A percentile compares a stretch with the other conserved stretches of the same genome.
Evolutionary conservation across 2,888 invertebrate genomes (phyloP).

Genomic region (Argyresthia goedartella): DNA sequence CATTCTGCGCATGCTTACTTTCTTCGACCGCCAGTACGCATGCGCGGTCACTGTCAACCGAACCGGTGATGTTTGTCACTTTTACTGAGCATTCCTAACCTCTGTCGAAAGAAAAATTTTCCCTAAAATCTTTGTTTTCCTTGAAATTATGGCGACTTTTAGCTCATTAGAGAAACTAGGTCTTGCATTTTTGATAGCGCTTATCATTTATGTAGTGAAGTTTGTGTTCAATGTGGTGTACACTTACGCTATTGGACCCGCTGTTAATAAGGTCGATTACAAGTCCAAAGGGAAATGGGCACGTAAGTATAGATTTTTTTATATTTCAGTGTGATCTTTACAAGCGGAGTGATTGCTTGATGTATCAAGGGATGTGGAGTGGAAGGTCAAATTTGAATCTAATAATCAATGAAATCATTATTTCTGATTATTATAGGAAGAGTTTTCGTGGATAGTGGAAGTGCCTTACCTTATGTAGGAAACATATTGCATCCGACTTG

Average conservation of each 20-base stretch:
- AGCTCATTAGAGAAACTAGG: constrained; percentile 56
- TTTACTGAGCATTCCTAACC: constrained; percentile 32
- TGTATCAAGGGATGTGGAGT: too few species aligned
- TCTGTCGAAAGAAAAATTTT: constrained; percentile 15
- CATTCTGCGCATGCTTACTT: constrained; percentile 49
- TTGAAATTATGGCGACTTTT: constrained; percentile 18
- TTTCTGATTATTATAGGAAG: too few species aligned
- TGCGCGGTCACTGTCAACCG: constrained; percentile 50
- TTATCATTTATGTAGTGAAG: constrained; percentile 35
- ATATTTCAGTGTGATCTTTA: background rate
- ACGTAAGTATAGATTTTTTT: constrained; percentile 67
- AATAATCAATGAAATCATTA: too few species aligned
- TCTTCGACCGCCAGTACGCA: constrained; percentile 56
- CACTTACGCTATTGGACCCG: constrained; percentile 62
- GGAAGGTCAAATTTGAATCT: too few species aligned
- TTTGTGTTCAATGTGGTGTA: constrained; percentile 31
- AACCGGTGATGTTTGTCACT: constrained; percentile 26
- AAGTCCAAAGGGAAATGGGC: constrained; percentile 84
- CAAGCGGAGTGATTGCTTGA: too few species aligned
- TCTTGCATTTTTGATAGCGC: constrained; percentile 41
- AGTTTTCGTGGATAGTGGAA: too few species aligned
- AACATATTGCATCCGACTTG: too few species aligned
- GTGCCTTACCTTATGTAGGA: too few species aligned
- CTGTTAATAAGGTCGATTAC: constrained; percentile 73
- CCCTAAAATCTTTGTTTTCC: constrained; percentile 11